These are phyloP conservation scores for Platalea minor DNA, from an alignment of 2,797 vertebrate genomes.

Conservation along the genomic window DNA sequence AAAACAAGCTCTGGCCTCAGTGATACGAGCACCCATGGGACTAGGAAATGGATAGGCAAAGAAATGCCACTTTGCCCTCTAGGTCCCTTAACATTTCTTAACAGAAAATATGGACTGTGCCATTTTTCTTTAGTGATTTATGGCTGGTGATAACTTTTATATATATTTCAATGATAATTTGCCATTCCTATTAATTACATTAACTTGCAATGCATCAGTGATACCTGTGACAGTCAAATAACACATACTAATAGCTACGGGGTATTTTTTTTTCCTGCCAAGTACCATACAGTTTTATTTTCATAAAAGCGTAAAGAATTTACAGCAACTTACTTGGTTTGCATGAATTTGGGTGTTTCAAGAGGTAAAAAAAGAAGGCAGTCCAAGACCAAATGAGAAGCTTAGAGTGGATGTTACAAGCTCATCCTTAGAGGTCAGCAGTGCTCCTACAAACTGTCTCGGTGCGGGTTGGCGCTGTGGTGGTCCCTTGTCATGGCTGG, in stretches of 20 bases:
- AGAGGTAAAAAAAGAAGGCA: not conserved
- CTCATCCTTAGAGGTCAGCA: not conserved
- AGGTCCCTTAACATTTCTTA: not conserved
- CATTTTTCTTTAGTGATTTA: not conserved
- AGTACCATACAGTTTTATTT: not conserved
- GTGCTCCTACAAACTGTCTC: rapidly evolving
- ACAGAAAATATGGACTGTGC: not conserved
- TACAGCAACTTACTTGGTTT: not conserved
- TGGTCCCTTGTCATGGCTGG: not conserved
- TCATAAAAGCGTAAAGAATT: not conserved
- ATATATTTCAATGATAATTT: not conserved
- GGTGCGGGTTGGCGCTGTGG: rapidly evolving
- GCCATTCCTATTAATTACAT: not conserved
- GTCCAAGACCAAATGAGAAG: not conserved
- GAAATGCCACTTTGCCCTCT: not conserved
- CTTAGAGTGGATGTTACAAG: not conserved
- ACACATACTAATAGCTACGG: not conserved
- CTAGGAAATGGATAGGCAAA: not conserved
- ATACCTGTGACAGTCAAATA: not conserved
- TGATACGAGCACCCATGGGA: not conserved
- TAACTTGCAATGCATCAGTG: not conserved
- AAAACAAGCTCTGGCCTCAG: not conserved
- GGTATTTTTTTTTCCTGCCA: not conserved
- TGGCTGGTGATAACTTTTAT: not conserved
- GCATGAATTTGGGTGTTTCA: not conserved